Base-by-base conservation (phyloP, 2,888 invertebrate species). In the Pseudeuparius sepicola region DNA sequence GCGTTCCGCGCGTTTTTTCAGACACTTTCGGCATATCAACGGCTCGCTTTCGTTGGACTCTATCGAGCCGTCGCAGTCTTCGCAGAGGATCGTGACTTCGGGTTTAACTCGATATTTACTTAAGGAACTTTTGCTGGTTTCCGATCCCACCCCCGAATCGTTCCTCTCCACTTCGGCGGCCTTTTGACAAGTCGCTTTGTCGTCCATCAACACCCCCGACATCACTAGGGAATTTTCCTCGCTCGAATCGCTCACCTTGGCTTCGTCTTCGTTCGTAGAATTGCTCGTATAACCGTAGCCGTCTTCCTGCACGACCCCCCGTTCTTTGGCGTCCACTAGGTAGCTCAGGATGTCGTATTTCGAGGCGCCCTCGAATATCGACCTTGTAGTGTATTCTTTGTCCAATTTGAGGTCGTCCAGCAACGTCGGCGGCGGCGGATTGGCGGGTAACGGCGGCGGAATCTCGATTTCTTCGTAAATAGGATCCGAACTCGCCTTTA, bases 81-180 rank as follows among this genome's bases (percentile, higher is more conserved):
- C 88, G 57, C 89, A 90, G 16, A 48, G 43, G 9, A 52, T 47
- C 3, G 57, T 50, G 14, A 54, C 47, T 44, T 61, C 61, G 65
- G 81, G 63, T 71, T 79, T 59, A 64, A 74, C 60, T 64, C 78
- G 72, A 48, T 78, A 71, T 57, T 78, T 71, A 57, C 81, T 84
- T 50, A 87, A 71, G 36, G 85, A 84, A 36, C 84, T 80, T 59
- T 87, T 87, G 57, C 86, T 86, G 4, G 89, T 89, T 61, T 90
- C 90, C 3, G 88, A 88, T 30, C 90, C 90, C 2, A 90, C 89
- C 2, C 90, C 92, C 11, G 89, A 90, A 60, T 89, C 90, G 54
- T 89, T 90, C 45, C 92, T 71, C 65, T 90, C 90, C 46, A 90
- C 81, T 59, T 89, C 88, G 3, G 77, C 74, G 5, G 71, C 65